Percentiles rank a stretch among this genome's conserved stretches.
phyloP scores from a whole-genome alignment of 2,113 vertebrate genomes.

The Neogale vison region DNA sequence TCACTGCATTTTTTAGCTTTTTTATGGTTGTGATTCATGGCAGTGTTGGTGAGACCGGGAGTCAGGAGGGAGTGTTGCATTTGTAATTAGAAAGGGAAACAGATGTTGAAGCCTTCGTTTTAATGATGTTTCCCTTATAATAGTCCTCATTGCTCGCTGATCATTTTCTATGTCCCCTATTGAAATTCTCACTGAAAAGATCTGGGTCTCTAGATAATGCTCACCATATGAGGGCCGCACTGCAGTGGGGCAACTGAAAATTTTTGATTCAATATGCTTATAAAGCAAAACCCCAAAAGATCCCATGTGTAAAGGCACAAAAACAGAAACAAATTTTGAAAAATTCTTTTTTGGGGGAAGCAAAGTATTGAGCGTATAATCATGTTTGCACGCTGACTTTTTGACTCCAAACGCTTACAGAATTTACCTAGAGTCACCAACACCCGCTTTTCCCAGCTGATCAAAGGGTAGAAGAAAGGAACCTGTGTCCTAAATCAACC shows the following conservation, averaged over 20 bases:
- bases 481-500: background rate
- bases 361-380: background rate
- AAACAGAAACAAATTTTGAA: background rate
- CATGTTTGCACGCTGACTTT: background rate
- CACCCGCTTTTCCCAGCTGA: background rate
- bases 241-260: background rate
- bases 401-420: background rate
- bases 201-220: background rate
- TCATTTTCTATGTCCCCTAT: conserved; percentile 55
- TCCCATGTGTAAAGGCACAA: background rate
- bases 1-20: conserved; percentile 2
- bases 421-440: conserved; percentile 12
- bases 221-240: background rate
- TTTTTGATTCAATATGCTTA: background rate
- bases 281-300: background rate
- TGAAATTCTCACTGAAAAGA: conserved; percentile 50
- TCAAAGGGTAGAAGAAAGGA: conserved; percentile 8
- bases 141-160: conserved; percentile 38
- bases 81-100: conserved; percentile 71
- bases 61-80: conserved; percentile 57
- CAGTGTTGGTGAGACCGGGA: background rate
- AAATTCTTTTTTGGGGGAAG: background rate
- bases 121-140: conserved; percentile 62
- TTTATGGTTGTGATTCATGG: conserved; percentile 66
- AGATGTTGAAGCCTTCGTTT: conserved; percentile 64